phyloP scores from a whole-genome alignment of 2,797 vertebrate species.

The Danio kyathit region DNA sequence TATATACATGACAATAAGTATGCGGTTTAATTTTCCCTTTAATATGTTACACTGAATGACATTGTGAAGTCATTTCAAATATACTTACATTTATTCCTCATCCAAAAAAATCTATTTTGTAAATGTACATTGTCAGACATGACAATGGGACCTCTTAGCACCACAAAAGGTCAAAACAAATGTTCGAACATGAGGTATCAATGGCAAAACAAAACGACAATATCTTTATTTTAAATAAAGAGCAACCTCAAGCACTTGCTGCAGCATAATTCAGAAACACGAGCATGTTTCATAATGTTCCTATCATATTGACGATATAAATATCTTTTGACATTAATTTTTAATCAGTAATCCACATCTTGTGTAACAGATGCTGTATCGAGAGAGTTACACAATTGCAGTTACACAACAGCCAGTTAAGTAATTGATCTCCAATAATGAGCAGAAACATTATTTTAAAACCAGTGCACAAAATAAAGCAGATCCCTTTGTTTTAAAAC shows the following conservation, averaged over 20 bases:
- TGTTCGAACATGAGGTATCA: not conserved
- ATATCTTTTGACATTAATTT: slow-evolving; percentile 67
- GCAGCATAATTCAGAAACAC: slow-evolving; percentile 83
- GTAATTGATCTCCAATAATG: slow-evolving; percentile 78
- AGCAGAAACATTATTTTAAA: slow-evolving; percentile 18
- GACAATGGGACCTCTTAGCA: too few species aligned
- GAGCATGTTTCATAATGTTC: slow-evolving; percentile 85
- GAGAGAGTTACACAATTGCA: slow-evolving; percentile 70
- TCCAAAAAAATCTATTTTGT: too few species aligned
- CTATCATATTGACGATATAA: slow-evolving; percentile 77
- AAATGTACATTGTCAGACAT: too few species aligned
- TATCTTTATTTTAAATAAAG: slow-evolving; percentile 93
- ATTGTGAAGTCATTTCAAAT: too few species aligned
- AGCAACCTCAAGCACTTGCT: slow-evolving; percentile 84
- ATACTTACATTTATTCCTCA: too few species aligned
- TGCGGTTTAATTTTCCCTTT: too few species aligned
- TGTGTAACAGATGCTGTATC: slow-evolving; percentile 92
- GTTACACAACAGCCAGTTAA: slow-evolving; percentile 72
- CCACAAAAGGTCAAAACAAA: not conserved
- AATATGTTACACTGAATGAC: too few species aligned
- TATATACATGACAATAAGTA: too few species aligned
- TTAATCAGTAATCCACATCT: slow-evolving; percentile 79
- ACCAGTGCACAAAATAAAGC: slow-evolving; percentile 85
- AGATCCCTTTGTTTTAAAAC: slow-evolving; percentile 72
- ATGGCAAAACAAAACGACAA: slow-evolving; percentile 72